Percentiles rank a stretch among this genome's conserved stretches.
phyloP scores from a whole-genome alignment of 2,113 vertebrate species.

The Noturus placidus region DNA sequence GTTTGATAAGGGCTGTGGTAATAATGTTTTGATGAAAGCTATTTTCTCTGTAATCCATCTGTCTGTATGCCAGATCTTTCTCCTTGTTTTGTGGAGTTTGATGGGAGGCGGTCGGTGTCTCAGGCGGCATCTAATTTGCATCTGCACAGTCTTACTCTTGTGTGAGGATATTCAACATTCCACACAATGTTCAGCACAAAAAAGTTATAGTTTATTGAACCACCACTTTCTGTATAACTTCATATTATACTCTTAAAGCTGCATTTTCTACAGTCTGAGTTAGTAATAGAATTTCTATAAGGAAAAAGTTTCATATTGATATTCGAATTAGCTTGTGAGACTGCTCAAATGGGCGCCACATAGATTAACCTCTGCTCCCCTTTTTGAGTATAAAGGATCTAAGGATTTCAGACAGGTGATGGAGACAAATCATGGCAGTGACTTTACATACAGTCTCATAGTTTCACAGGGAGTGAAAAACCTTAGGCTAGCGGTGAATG shows the following conservation, averaged over 20 bases:
- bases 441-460: slow-evolving; percentile 46
- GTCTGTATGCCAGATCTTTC: slow-evolving; percentile 57
- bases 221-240: not conserved
- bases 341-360: slow-evolving; percentile 65
- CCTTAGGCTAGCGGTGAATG: not conserved
- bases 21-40: slow-evolving; percentile 61
- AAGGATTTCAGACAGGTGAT: slow-evolving; percentile 57
- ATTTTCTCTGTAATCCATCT: slow-evolving; percentile 63
- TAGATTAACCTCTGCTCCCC: slow-evolving; percentile 65
- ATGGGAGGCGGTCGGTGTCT: slow-evolving; percentile 27
- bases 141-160: slow-evolving; percentile 57
- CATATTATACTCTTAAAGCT: not conserved
- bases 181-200: not conserved
- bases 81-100: slow-evolving; percentile 41
- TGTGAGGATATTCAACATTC: slow-evolving; percentile 15
- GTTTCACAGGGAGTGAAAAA: not conserved
- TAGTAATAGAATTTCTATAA: slow-evolving; percentile 55
- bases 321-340: slow-evolving; percentile 56
- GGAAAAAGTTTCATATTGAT: slow-evolving; percentile 49
- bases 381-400: slow-evolving; percentile 58
- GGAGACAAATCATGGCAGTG: slow-evolving; percentile 26
- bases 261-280: slow-evolving; percentile 23
- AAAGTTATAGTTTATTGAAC: not conserved
- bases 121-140: slow-evolving; percentile 58
- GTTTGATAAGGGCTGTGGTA: slow-evolving; percentile 61